Percentiles rank a stretch among this genome's conserved stretches.
Evolutionary conservation across 2,888 invertebrate species (phyloP).

Genomic region (Globia sparganii): DNA sequence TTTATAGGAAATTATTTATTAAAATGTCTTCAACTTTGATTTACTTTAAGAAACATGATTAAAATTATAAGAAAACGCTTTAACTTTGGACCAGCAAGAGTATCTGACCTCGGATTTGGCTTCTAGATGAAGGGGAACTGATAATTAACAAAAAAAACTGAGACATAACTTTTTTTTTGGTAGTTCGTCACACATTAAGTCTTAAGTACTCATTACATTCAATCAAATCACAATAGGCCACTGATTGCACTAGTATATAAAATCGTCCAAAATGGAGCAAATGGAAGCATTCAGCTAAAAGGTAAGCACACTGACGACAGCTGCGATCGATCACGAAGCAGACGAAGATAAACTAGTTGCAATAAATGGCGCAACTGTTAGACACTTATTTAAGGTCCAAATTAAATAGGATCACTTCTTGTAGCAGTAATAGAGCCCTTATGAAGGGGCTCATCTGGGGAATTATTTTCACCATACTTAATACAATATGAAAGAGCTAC

Average conservation of each 20-base stretch:
- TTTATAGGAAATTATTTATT: background rate
- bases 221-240: background rate
- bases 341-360: slow-evolving; percentile 42
- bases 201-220: background rate
- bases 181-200: background rate
- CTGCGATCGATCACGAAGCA: slow-evolving; percentile 42
- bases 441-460: background rate
- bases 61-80: background rate
- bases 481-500: background rate
- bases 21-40: background rate
- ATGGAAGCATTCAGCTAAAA: slow-evolving; percentile 16
- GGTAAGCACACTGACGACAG: slow-evolving; percentile 24
- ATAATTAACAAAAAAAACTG: no score
- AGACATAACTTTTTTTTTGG: background rate
- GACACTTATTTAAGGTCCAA: slow-evolving; percentile 27
- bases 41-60: background rate
- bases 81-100: background rate
- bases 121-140: background rate
- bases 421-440: background rate
- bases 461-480: background rate
- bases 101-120: background rate
- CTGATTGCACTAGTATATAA: background rate
- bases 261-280: slow-evolving; percentile 4
- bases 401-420: slow-evolving; percentile 15
- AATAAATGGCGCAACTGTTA: slow-evolving; percentile 34